Evolutionary conservation across 2,797 vertebrate species (phyloP).

Genomic region (Caiman crocodilus): DNA sequence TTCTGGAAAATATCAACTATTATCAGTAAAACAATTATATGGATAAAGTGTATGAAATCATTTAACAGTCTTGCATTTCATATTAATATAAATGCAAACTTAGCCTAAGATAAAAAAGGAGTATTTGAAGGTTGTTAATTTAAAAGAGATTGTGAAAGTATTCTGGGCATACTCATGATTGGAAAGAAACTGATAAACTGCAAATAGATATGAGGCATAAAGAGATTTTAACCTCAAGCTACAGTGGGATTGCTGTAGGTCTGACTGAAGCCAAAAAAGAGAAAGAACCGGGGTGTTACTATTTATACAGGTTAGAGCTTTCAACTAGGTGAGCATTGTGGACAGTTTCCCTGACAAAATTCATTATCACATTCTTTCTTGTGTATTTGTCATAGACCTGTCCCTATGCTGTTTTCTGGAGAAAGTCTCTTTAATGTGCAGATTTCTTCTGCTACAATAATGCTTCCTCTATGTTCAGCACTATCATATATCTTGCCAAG

Average conservation of each 20-base stretch:
- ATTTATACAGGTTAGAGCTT: not conserved
- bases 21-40: not conserved
- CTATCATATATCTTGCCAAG: not conserved
- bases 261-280: not conserved
- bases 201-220: fast-evolving
- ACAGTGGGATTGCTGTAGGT: not conserved
- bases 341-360: not conserved
- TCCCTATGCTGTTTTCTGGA: not conserved
- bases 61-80: not conserved
- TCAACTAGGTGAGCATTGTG: not conserved
- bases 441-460: not conserved
- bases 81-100: not conserved
- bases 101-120: not conserved
- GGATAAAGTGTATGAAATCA: not conserved
- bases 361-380: not conserved
- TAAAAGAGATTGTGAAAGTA: not conserved
- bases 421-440: not conserved
- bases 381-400: not conserved
- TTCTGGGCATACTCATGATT: not conserved
- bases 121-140: not conserved
- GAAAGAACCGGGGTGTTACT: not conserved
- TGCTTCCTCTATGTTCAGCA: not conserved
- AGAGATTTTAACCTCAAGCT: not conserved
- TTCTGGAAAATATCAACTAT: not conserved
- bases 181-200: not conserved